Evolutionary conservation across 2,888 invertebrate species (phyloP).

Genomic region (Alitta virens): DNA sequence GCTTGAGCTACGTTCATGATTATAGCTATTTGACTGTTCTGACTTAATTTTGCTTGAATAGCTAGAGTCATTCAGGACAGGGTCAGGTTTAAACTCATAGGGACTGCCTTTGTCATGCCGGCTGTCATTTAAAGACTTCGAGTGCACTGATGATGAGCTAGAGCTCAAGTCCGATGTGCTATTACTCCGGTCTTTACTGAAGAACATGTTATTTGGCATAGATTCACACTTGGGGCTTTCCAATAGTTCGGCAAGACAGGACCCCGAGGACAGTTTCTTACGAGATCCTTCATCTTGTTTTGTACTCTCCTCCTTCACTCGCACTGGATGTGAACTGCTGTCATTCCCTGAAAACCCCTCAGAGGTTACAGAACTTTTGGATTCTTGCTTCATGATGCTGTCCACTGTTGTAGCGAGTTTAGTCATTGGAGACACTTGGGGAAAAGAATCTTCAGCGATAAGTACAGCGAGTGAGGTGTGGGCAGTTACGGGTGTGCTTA

Average conservation of each 20-base stretch:
- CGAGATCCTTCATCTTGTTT: too few relatives aligned
- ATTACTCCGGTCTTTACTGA: too few relatives aligned
- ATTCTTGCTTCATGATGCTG: conserved; percentile 28
- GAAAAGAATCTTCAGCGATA: conserved; percentile 31
- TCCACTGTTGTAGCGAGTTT: conserved; percentile 28
- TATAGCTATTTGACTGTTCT: too few relatives aligned
- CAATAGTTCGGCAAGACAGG: too few relatives aligned
- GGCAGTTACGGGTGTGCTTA: not conserved
- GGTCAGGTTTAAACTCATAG: not conserved
- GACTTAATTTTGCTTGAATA: too few relatives aligned
- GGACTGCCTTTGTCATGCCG: conserved; percentile 5
- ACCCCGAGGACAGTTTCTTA: too few relatives aligned
- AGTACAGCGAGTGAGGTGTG: conserved; percentile 46
- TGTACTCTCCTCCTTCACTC: too few relatives aligned
- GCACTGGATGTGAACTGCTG: too few relatives aligned
- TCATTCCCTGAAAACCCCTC: not conserved
- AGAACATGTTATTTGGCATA: too few relatives aligned
- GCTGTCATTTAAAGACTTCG: conserved; percentile 7
- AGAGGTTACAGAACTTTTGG: conserved; percentile 6
- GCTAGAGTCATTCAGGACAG: not conserved
- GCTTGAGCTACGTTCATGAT: too few relatives aligned
- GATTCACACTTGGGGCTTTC: too few relatives aligned
- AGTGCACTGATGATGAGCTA: conserved; percentile 4
- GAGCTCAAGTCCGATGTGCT: not conserved
- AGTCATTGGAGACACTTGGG: conserved; percentile 27